These are phyloP conservation scores for Rhamphomyia laevipes DNA, from an alignment of 2,888 invertebrate species.

Conservation along the genomic window DNA sequence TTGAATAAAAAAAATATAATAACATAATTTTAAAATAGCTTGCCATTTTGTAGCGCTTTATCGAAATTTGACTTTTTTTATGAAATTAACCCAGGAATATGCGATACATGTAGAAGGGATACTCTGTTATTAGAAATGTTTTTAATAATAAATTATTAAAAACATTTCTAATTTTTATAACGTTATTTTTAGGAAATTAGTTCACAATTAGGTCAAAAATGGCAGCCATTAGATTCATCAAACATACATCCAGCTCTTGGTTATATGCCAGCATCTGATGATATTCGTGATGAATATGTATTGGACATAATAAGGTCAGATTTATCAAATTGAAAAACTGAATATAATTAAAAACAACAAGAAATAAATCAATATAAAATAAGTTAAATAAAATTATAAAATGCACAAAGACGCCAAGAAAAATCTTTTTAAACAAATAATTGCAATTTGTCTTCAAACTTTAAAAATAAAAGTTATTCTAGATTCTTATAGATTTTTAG, in stretches of 20 bases:
- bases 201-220: conserved; percentile 30
- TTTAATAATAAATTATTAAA: background rate
- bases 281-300: conserved; percentile 33
- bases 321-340: conserved; percentile 17
- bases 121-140: too few relatives aligned
- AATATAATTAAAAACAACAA: conserved; percentile 14
- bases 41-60: too few relatives aligned
- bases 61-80: too few relatives aligned
- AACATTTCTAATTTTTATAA: conserved; percentile 1
- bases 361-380: conserved; percentile 13
- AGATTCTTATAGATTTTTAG: conserved; percentile 5
- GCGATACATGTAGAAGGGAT: background rate
- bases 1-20: too few relatives aligned
- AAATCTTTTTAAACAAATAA: conserved; percentile 8
- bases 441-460: conserved; percentile 3
- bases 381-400: conserved; percentile 10
- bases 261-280: conserved; percentile 28
- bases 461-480: background rate
- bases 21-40: too few relatives aligned
- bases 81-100: background rate
- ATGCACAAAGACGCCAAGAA: conserved; percentile 13
- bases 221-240: conserved; percentile 28
- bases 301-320: conserved; percentile 34
- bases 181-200: conserved; percentile 28
- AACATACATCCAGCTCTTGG: conserved; percentile 29